A percentile compares a stretch with the other conserved stretches of the same genome.
Evolutionary conservation across 2,113 vertebrate species (phyloP).

Genomic region (Amblyopsis rosae): DNA sequence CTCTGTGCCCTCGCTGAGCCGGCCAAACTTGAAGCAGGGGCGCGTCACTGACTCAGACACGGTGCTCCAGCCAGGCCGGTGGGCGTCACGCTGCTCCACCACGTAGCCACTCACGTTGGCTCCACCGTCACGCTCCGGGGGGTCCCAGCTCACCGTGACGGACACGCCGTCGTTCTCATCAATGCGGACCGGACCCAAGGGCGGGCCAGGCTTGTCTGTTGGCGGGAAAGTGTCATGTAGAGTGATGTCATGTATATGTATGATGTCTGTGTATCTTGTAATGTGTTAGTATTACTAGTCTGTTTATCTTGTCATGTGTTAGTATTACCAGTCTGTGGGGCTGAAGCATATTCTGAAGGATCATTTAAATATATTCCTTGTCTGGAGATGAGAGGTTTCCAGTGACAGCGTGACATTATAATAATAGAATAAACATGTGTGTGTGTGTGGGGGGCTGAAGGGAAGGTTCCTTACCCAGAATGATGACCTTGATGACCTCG

Average conservation of each 20-base stretch:
- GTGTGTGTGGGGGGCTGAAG: too few species aligned
- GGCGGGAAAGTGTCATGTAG: not conserved
- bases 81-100: constrained; percentile 94
- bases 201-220: constrained; percentile 92
- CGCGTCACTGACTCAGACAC: constrained; percentile 97
- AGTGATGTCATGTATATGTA: not conserved
- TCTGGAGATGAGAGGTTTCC: too few species aligned
- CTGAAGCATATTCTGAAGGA: not conserved
- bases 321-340: not conserved
- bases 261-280: too few species aligned
- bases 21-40: constrained; percentile 89
- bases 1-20: constrained; percentile 90
- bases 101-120: constrained; percentile 94
- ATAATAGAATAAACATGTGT: too few species aligned
- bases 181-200: constrained; percentile 87
- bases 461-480: constrained; percentile 85
- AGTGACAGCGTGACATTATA: too few species aligned
- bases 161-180: constrained; percentile 90
- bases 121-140: constrained; percentile 91
- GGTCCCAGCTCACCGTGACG: constrained; percentile 89
- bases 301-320: too few species aligned
- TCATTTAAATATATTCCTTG: too few species aligned
- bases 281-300: too few species aligned
- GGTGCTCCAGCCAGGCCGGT: constrained; percentile 91
- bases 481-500: constrained; percentile 91